phyloP scores from a whole-genome alignment of 2,113 vertebrate genomes.

The Ciconia boyciana region DNA sequence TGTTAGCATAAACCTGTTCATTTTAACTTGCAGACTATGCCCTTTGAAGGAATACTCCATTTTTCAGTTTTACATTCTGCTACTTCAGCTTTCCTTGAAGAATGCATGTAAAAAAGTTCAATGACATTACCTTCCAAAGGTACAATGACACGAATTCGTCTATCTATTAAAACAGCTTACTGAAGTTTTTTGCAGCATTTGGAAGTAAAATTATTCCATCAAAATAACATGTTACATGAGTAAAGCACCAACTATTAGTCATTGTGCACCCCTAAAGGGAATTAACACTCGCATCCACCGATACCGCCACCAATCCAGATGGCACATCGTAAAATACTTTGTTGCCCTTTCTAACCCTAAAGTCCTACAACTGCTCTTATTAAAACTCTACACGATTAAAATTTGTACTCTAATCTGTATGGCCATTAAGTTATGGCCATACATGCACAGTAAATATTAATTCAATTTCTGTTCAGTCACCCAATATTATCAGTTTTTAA shows the following conservation, averaged over 20 bases:
- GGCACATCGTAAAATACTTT: constrained; percentile 52
- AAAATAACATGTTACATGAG: constrained; percentile 76
- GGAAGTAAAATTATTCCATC: constrained; percentile 81
- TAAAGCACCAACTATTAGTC: constrained; percentile 81
- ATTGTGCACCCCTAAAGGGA: constrained; percentile 66
- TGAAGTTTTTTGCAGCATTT: constrained; percentile 73
- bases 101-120: constrained; percentile 71
- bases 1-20: constrained; percentile 53
- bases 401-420: background rate
- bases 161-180: constrained; percentile 86
- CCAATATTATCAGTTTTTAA: background rate
- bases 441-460: background rate
- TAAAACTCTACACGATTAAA: background rate
- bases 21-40: constrained; percentile 71
- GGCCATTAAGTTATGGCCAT: background rate
- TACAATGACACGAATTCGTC: constrained; percentile 73
- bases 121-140: constrained; percentile 74
- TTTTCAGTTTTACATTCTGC: constrained; percentile 86
- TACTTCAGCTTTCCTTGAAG: constrained; percentile 84
- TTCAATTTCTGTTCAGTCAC: background rate
- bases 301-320: constrained; percentile 74
- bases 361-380: background rate
- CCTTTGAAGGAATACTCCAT: constrained; percentile 72
- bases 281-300: constrained; percentile 40
- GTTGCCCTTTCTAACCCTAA: background rate